A percentile compares a stretch with the other conserved stretches of the same genome.
Conservation (phyloP, 1,140 invertebrate genomes). For the Amyelois transitella region DNA sequence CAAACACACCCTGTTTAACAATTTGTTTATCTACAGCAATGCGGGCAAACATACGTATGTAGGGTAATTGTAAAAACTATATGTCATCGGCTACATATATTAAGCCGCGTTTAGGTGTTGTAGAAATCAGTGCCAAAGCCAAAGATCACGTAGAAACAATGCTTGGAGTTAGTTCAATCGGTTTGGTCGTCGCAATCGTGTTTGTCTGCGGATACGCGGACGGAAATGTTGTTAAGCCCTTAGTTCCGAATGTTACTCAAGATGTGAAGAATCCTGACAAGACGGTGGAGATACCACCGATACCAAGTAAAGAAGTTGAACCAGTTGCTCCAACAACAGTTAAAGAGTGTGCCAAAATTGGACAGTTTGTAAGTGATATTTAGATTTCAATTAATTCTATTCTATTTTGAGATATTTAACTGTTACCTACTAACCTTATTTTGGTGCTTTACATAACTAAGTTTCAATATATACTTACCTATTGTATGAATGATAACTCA, state of each 20-base stretch:
- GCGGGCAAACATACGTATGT: background rate
- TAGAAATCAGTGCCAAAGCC: background rate
- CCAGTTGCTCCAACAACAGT: conserved; percentile 5
- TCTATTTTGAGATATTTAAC: background rate
- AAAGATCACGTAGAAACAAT: background rate
- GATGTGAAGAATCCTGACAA: background rate
- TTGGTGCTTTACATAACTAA: too few species aligned
- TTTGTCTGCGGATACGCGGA: conserved; percentile 12
- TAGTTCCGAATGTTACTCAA: conserved; percentile 1
- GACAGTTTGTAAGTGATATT: conserved; percentile 40
- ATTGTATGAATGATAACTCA: too few species aligned
- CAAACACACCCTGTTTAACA: background rate
- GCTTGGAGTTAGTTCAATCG: background rate
- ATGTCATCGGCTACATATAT: background rate
- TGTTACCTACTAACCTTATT: too few species aligned
- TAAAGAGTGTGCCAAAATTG: conserved; percentile 33
- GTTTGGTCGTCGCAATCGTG: background rate
- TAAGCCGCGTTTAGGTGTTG: background rate
- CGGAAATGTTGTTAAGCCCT: conserved; percentile 25
- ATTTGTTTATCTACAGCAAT: background rate
- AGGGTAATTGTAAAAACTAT: background rate
- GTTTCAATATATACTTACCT: too few species aligned
- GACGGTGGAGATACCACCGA: background rate
- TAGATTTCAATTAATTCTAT: background rate
- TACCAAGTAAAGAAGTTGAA: background rate